These are phyloP conservation scores for Amblyopsis rosae DNA, from an alignment of 2,113 vertebrate species.

Conservation along the genomic window DNA sequence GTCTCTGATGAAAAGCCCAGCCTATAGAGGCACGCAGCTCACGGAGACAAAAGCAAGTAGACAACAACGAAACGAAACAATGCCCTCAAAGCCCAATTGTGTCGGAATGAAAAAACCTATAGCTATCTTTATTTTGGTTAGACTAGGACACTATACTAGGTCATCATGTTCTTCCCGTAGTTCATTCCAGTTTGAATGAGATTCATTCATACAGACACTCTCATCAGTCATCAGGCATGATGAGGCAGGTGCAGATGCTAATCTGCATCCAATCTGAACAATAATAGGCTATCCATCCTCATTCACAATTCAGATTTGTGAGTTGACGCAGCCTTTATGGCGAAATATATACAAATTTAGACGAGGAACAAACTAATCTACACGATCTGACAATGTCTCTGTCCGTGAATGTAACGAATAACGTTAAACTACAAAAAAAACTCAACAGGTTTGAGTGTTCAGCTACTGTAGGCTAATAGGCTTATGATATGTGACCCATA, in stretches of 20 bases:
- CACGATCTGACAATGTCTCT: too few relatives aligned
- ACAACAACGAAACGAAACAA: conserved; percentile 37
- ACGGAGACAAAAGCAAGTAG: conserved; percentile 57
- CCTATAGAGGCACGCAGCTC: conserved; percentile 33
- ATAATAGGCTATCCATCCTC: background rate
- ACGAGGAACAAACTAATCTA: conserved; percentile 1
- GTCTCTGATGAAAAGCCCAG: conserved; percentile 53
- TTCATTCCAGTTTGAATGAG: conserved; percentile 9
- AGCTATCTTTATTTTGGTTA: background rate
- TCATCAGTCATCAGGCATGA: background rate
- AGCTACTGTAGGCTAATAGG: too few relatives aligned
- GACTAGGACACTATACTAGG: background rate
- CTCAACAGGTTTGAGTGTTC: too few relatives aligned
- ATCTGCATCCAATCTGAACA: background rate
- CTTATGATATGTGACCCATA: too few relatives aligned
- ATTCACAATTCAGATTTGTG: background rate
- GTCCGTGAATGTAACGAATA: too few relatives aligned
- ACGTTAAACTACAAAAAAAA: too few relatives aligned
- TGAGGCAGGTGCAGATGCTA: conserved; percentile 27
- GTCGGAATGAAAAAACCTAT: conserved; percentile 18
- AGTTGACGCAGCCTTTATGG: background rate
- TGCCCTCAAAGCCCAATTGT: conserved; percentile 24
- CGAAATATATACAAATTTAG: too few relatives aligned
- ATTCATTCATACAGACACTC: conserved; percentile 8
- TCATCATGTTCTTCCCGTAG: background rate